Conservation (phyloP, 35 echinoderm and acorn worm genomes). For the Strongylocentrotus purpuratus region DNA sequence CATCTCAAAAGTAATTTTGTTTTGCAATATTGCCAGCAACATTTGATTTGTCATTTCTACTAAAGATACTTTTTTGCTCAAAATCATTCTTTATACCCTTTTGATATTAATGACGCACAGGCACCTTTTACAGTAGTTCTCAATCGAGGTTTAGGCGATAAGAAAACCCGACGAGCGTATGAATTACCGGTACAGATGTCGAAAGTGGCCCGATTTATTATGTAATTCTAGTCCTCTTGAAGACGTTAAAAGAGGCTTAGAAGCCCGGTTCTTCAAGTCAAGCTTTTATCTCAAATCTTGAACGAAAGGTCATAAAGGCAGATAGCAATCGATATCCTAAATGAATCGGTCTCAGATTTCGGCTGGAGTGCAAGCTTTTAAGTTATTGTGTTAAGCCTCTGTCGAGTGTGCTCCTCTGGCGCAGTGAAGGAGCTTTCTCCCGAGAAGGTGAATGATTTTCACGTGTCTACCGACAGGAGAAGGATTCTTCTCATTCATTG, state of each 20-base stretch:
- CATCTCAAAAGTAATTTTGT: no score
- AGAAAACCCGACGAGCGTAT: neutral
- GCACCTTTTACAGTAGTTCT: neutral
- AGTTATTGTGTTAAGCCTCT: neutral
- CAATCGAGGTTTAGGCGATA: neutral
- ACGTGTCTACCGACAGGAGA: no score
- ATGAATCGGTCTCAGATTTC: slow-evolving; percentile 6
- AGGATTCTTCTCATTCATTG: no score
- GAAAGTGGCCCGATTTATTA: neutral
- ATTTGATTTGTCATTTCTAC: neutral
- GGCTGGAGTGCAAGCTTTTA: neutral
- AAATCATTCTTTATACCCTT: neutral
- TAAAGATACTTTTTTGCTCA: neutral
- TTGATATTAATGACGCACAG: no score
- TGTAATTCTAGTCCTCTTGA: neutral
- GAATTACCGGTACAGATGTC: neutral
- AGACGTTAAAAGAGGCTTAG: neutral
- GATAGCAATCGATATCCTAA: slow-evolving; percentile 11
- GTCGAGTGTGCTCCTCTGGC: neutral
- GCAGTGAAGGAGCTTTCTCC: neutral
- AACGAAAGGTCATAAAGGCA: neutral
- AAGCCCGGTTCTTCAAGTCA: neutral
- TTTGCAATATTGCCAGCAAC: neutral
- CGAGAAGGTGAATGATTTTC: no score
- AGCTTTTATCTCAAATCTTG: neutral